Evolutionary conservation across 2,888 invertebrate genomes (phyloP).

Genomic region (Halictus ligatus): DNA sequence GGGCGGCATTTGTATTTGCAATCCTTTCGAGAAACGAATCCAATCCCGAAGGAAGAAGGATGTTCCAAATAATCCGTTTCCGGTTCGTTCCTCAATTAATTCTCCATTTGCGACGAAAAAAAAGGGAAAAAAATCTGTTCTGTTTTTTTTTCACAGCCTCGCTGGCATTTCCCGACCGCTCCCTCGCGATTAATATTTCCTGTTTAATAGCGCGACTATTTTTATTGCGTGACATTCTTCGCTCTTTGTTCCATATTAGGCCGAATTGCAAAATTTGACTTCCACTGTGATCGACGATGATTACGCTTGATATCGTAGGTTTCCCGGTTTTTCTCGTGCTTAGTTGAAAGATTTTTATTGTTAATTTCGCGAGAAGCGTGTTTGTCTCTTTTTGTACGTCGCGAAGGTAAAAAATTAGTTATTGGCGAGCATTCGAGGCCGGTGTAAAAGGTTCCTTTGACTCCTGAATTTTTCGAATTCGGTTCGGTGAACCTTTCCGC

Average conservation of each 20-base stretch:
- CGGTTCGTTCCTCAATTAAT: constrained; percentile 34
- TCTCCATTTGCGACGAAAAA: constrained; percentile 4
- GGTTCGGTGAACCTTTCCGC: not conserved
- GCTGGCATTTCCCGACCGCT: constrained; percentile 19
- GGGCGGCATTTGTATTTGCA: constrained; percentile 40
- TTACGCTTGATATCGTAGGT: not conserved
- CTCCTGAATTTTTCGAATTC: not conserved
- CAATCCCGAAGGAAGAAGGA: constrained; percentile 23
- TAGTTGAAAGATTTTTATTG: not conserved
- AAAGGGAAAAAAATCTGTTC: not conserved
- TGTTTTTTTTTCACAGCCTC: not conserved
- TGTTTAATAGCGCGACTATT: constrained; percentile 37
- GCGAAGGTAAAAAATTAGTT: not conserved
- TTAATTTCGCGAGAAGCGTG: not conserved
- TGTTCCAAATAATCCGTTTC: constrained; percentile 37
- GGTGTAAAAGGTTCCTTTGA: not conserved
- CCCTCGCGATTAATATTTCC: constrained; percentile 43
- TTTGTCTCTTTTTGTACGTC: not conserved
- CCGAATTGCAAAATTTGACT: not conserved
- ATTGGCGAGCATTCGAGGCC: not conserved
- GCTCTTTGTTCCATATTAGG: not conserved
- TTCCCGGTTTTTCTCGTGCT: not conserved
- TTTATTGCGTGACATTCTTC: constrained; percentile 24
- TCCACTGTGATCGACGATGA: not conserved
- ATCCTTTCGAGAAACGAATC: constrained; percentile 53